These are phyloP conservation scores for Lutraria lutraria DNA, from an alignment of 2,888 invertebrate genomes.

Conservation along the genomic window DNA sequence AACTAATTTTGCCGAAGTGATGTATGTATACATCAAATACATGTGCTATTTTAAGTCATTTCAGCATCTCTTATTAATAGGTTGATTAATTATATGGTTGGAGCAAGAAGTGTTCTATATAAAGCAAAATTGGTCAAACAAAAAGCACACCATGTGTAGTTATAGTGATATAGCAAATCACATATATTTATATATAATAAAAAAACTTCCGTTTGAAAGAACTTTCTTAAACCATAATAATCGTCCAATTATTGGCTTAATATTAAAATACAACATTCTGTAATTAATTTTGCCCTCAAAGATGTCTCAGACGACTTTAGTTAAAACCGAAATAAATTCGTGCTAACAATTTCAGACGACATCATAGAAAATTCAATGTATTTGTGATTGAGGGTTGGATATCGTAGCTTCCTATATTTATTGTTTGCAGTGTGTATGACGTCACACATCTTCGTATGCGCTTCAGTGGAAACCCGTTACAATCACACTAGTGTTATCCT, in stretches of 20 bases:
- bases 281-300: neutral
- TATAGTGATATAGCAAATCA: too few relatives aligned
- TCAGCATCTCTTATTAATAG: too few relatives aligned
- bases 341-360: neutral
- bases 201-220: too few relatives aligned
- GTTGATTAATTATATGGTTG: too few relatives aligned
- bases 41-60: too few relatives aligned
- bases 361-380: conserved; percentile 10
- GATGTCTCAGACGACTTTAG: neutral
- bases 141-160: too few relatives aligned
- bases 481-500: conserved; percentile 57
- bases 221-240: neutral
- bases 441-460: conserved; percentile 66
- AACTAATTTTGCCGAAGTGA: too few relatives aligned
- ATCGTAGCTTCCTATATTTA: conserved; percentile 50
- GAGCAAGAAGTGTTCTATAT: too few relatives aligned
- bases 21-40: too few relatives aligned
- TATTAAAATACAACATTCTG: too few relatives aligned
- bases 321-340: neutral
- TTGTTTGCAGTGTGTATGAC: conserved; percentile 69
- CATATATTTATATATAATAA: too few relatives aligned
- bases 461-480: conserved; percentile 69
- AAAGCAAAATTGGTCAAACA: too few relatives aligned
- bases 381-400: conserved; percentile 11
- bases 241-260: neutral